Base-by-base conservation (phyloP, 2,797 vertebrate species). In the Pelobates cultripes region DNA sequence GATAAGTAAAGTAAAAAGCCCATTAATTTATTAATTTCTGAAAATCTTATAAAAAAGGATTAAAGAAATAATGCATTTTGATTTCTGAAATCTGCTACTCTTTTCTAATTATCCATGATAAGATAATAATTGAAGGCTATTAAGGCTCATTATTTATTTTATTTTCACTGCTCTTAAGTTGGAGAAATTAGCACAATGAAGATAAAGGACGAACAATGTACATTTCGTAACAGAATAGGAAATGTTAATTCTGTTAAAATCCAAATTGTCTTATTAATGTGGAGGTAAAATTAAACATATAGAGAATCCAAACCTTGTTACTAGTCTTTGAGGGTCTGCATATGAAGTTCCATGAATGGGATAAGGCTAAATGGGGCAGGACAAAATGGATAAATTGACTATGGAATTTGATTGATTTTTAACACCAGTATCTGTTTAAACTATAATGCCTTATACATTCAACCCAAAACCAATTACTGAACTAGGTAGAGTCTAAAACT, bases 31-130 rank as follows among this genome's bases (percentile, higher is more conserved):
- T 79, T 66, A 72, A 70, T 75, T 70, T 79, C n/a, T 70, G 61
- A 40, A 84, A 84, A 79, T 79, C 77, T 17, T 75, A 84, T 79
- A 75, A 63, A 84, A 72, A 41, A 63, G 77, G 72, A 79, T 84
- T 79, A 84, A 57, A 66, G 69, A 81, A 78, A 79, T 79, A 79
- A 79, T 12, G 77, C 67, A 55, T 43, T 70, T 43, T 70, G 82
- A 84, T 79, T 79, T 67, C 73, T 64, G 73, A 45, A 75, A 84
- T 75, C 66, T 45, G 73, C 72, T 70, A 70, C 77, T 84, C 67
- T 75, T 75, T 75, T 71, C 82, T 84, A 84, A 79, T 79, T 84
- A 84, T 79, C 75, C 77, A 45, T 71, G 77, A 84, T 84, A 84
- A 84, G 77, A 84, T 84, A 79, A 84, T 84, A 84, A 79, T 75